These are phyloP conservation scores for Dryomyza anilis DNA, from an alignment of 2,888 invertebrate species.

Conservation along the genomic window DNA sequence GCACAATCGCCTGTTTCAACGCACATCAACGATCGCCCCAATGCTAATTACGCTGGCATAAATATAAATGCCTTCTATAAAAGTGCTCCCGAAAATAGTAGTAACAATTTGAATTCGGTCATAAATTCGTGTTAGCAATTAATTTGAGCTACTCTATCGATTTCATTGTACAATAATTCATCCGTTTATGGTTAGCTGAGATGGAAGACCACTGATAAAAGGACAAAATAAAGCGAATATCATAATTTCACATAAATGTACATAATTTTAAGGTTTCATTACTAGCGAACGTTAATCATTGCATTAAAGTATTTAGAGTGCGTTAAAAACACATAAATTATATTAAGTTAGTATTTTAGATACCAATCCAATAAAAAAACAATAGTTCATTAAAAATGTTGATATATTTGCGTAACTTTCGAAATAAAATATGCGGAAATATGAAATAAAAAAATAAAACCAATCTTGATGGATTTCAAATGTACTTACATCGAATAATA, in stretches of 20 bases:
- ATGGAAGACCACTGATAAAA: not conserved
- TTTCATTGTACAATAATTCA: not conserved
- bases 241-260: slow-evolving; percentile 10
- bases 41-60: slow-evolving; percentile 32
- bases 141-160: slow-evolving; percentile 7
- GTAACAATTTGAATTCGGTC: slow-evolving; percentile 36
- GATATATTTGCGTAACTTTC: too few species aligned
- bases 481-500: too few species aligned
- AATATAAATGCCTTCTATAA: slow-evolving; percentile 34
- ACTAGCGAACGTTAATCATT: not conserved
- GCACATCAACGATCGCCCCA: slow-evolving; percentile 13
- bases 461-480: too few species aligned
- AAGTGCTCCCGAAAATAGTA: slow-evolving; percentile 23
- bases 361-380: too few species aligned
- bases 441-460: too few species aligned
- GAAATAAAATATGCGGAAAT: too few species aligned
- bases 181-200: not conserved
- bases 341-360: too few species aligned
- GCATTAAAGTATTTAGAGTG: slow-evolving; percentile 1
- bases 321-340: too few species aligned
- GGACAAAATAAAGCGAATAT: not conserved
- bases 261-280: slow-evolving; percentile 12
- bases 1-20: not conserved
- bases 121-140: slow-evolving; percentile 54
- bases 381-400: too few species aligned